Conservation (phyloP, 1,140 invertebrate genomes). For the Ostrea denselamellosa region DNA sequence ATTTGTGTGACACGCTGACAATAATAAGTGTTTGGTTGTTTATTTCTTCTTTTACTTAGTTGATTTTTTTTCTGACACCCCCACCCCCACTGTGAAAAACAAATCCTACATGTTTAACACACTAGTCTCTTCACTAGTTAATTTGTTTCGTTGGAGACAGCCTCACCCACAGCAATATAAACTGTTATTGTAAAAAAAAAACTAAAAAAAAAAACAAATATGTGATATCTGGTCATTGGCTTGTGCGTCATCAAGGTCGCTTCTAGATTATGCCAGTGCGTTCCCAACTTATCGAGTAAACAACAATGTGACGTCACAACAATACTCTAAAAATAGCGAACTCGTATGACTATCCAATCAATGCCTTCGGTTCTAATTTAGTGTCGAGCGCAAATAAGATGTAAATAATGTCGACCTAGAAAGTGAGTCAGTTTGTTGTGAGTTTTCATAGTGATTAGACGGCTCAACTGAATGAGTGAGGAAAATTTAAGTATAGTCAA, state of each 20-base stretch:
- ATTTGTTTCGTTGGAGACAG: too few species aligned
- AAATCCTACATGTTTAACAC: too few species aligned
- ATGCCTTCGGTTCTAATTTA: neutral
- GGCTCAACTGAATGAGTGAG: neutral
- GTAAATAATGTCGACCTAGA: constrained; percentile 1
- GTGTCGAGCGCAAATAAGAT: constrained; percentile 18
- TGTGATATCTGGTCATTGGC: neutral
- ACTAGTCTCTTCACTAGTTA: too few species aligned
- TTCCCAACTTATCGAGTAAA: constrained; percentile 3
- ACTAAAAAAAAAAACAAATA: neutral
- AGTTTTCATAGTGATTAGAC: neutral
- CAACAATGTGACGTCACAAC: constrained; percentile 17
- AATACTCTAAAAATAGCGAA: constrained; percentile 5
- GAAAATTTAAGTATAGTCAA: neutral
- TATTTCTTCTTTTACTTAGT: too few species aligned
- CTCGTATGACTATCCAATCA: neutral
- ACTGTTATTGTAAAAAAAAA: neutral
- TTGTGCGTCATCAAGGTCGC: neutral
- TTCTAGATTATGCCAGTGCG: neutral
- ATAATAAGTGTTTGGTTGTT: too few species aligned
- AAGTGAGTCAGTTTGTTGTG: neutral
- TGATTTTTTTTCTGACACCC: too few species aligned
- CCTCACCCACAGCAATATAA: too few species aligned
- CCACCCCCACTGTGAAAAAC: too few species aligned
- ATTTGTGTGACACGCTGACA: too few species aligned